phyloP scores from a whole-genome alignment of 2,888 invertebrate species.

The Dione vanillae region DNA sequence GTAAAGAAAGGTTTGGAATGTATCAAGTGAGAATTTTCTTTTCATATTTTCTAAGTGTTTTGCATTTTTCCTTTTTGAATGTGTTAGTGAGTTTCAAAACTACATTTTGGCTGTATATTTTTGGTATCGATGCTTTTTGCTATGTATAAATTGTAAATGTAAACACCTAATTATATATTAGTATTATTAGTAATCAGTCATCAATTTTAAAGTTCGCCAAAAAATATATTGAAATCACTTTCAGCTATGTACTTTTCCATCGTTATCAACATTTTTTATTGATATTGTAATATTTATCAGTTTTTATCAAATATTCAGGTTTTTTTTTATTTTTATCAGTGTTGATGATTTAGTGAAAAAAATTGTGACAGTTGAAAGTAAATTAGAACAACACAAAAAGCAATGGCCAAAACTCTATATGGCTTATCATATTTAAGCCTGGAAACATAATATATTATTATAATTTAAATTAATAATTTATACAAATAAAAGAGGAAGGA shows the following conservation, averaged over 20 bases:
- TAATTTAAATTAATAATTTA: constrained; percentile 18
- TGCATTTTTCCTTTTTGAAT: too few relatives aligned
- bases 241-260: not conserved
- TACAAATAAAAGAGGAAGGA: constrained; percentile 49
- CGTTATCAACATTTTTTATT: constrained; percentile 5
- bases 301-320: constrained; percentile 30
- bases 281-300: constrained; percentile 23
- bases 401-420: constrained; percentile 81
- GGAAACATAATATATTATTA: constrained; percentile 3
- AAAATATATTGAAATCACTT: not conserved
- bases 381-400: constrained; percentile 60
- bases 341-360: constrained; percentile 8
- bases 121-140: too few relatives aligned
- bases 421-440: constrained; percentile 51
- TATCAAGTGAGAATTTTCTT: not conserved
- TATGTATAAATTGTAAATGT: too few relatives aligned
- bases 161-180: too few relatives aligned
- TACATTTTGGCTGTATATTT: too few relatives aligned
- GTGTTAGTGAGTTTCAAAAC: too few relatives aligned
- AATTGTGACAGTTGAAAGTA: not conserved
- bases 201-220: not conserved
- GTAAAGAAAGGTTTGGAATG: not conserved
- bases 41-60: not conserved
- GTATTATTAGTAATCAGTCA: not conserved
- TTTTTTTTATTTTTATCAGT: constrained; percentile 32